Evolutionary conservation across 2,797 vertebrate species (phyloP), one percentile per base, ranked within the genome.

Genomic region (Momotus momota): DNA sequence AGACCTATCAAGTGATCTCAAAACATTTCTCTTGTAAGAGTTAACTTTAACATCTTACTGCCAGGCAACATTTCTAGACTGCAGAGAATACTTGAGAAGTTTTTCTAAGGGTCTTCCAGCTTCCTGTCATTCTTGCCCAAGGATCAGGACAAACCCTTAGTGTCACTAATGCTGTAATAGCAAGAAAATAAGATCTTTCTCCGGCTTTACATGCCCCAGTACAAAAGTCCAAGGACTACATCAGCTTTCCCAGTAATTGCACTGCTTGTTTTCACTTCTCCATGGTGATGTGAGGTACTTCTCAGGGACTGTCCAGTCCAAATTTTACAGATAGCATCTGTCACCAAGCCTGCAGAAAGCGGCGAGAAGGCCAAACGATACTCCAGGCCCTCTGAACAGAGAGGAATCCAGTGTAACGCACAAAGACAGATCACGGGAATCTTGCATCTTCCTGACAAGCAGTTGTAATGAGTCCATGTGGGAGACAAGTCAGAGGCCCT

Each of bases 401-500:
- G 49, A n/a, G 45, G n/a, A 43, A 26, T 33, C 73, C 45, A 45
- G 55, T 86, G 55, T 7, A 86, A 79, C n/a, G 11, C 33, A 58
- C 14, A 43, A 41, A 40, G 21, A 51, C 10, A 62, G 27, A 74
- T 27, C 40, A 57, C 0, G 0, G 73, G 87, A 86, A 52, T 60
- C 80, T n/a, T 55, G 62, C 54, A 66, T 81, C 62, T 72, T 88
- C 89, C 87, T 45, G 73, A 91, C 46, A 70, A 93, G 75, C 1
- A 83, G 64, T 8, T 91, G 91, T 65, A 83, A 64, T 1, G 48
- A 94, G 40, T 58, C 80, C 91, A 81, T 11, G 74, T 35, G 51
- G 80, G 94, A 94, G 91, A 93, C 35, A 91, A 91, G 82, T 84
- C 82, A 86, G 82, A 83, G 73, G 33, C 55, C 14, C 31, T 73